phyloP scores from a whole-genome alignment of 2,113 vertebrate species.

The Phaethon lepturus region DNA sequence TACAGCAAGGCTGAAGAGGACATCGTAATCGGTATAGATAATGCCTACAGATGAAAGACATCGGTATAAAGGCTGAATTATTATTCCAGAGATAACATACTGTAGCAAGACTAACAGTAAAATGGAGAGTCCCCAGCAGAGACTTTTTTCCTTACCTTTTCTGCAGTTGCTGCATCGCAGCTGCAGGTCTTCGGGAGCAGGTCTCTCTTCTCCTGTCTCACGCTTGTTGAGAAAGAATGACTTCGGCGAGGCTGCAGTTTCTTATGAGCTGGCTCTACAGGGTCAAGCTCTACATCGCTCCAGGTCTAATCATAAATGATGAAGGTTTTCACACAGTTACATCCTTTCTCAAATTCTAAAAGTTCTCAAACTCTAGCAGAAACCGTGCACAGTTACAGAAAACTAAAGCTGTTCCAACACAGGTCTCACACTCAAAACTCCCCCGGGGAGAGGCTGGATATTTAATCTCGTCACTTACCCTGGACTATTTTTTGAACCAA shows the following conservation, averaged over 20 bases:
- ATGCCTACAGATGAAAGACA: not conserved
- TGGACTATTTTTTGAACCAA: not conserved
- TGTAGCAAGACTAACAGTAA: not conserved
- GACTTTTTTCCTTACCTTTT: slow-evolving; percentile 38
- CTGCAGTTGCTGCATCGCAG: not conserved
- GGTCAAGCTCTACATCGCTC: slow-evolving; percentile 60
- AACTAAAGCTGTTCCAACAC: not conserved
- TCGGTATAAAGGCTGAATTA: not conserved
- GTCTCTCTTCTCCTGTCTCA: slow-evolving; percentile 36
- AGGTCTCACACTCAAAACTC: not conserved
- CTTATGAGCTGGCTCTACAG: slow-evolving; percentile 33
- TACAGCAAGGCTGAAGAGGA: not conserved
- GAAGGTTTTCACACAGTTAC: not conserved
- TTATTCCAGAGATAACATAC: not conserved
- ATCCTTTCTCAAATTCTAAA: not conserved
- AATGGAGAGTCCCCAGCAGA: not conserved
- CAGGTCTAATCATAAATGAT: slow-evolving; percentile 47
- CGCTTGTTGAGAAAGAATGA: slow-evolving; percentile 55
- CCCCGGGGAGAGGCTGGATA: not conserved
- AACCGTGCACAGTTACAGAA: not conserved
- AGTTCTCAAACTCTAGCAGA: not conserved
- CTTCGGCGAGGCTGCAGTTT: slow-evolving; percentile 43
- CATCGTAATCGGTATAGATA: not conserved
- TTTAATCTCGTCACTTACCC: not conserved
- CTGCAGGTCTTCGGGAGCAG: slow-evolving; percentile 25